Base-by-base conservation (phyloP, 2,113 vertebrate genomes). In the Chloropsis hardwickii region DNA sequence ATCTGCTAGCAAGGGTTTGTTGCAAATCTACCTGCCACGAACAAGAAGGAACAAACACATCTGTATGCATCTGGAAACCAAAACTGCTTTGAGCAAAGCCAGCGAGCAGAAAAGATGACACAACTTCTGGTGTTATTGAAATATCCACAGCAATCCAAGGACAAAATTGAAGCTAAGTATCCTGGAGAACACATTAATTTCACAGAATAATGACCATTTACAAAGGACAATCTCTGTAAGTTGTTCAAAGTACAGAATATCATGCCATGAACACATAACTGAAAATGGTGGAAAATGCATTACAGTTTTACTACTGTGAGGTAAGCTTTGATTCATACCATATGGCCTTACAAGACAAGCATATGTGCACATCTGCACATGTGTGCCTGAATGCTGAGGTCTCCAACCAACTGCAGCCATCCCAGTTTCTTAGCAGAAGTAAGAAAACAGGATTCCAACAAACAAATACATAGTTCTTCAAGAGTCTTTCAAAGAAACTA, bases 211-310 rank as follows among this genome's bases (percentile, higher is more conserved):
- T 24, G 64, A 83, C 37, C 35, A 28, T 40, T 88, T 58, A 65
- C n/a, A 81, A 82, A 85, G 70, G 79, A 88, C 76, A 90, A 83
- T 45, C 33, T 11, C 74, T 35, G 11, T 14, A 78, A 85, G 44
- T 47, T 78, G 47, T 48, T 88, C 60, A 2, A 71, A 88, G 72
- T 44, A 83, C 81, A 86, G 87, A 72, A 19, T 44, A 88, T 8
- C 51, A 81, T 24, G 61, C 69, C 74, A 77, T 20, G 62, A 95
- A 51, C 64, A 77, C 35, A 4, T 24, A 76, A 79, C 79, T 54
- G 76, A 88, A 92, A 94, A 90, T 92, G 57, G 85, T 88, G 90
- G 92, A 92, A 95, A 97, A 96, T 3, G 45, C 90, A 97, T 95
- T 83, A 86, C 69, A 78, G 61, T 88, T 93, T 94, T 94, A 96